Percentiles rank a stretch among this genome's conserved stretches.
These are phyloP conservation scores for Coelinius sp. DNA, from an alignment of 2,888 invertebrate species.

Conservation along the genomic window DNA sequence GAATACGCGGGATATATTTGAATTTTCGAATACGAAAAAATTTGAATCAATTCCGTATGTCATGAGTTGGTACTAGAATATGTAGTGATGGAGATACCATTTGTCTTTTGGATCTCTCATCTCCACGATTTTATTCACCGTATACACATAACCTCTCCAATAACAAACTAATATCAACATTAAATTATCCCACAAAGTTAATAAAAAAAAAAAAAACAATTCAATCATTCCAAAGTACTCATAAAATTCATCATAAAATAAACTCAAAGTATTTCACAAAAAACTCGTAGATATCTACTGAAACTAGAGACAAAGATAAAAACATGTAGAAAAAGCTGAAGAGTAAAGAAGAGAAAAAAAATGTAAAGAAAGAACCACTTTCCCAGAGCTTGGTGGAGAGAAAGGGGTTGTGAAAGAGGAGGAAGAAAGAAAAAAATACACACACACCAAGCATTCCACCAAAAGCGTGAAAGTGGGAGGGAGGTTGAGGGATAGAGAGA, in stretches of 20 bases:
- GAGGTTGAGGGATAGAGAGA: constrained; percentile 43
- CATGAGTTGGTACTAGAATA: constrained; percentile 21
- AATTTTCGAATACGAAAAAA: constrained; percentile 34
- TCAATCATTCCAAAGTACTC: constrained; percentile 23
- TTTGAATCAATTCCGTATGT: constrained; percentile 32
- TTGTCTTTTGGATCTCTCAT: neutral
- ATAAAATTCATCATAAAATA: constrained; percentile 24
- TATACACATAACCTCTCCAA: neutral
- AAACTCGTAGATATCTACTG: neutral
- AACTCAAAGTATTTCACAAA: constrained; percentile 34
- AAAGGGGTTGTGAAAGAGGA: constrained; percentile 20
- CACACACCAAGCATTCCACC: constrained; percentile 32
- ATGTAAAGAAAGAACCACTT: constrained; percentile 29
- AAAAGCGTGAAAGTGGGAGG: constrained; percentile 38
- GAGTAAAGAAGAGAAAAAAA: constrained; percentile 7
- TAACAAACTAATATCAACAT: constrained; percentile 1
- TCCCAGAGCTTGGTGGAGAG: constrained; percentile 28
- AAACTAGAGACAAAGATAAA: neutral
- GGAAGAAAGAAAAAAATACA: constrained; percentile 34
- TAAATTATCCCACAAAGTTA: neutral
- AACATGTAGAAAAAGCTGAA: neutral
- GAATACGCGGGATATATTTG: constrained; percentile 33
- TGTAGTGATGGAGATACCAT: constrained; percentile 4
- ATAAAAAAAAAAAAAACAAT: constrained; percentile 21
- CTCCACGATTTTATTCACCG: neutral